Evolutionary conservation across 2,797 vertebrate species (phyloP).

Genomic region (Falco peregrinus): DNA sequence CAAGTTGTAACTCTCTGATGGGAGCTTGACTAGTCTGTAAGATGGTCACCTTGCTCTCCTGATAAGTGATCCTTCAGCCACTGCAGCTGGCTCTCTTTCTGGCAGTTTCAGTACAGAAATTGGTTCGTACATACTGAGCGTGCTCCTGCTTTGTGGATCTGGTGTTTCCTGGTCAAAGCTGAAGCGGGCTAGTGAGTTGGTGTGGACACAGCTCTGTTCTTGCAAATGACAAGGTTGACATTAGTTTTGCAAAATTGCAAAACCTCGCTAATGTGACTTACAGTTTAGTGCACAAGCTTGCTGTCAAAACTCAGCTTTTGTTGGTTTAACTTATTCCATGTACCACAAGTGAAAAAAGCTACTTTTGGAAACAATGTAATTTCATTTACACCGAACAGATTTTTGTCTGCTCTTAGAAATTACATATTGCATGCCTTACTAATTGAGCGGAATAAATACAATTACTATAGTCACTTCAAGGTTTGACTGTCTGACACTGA

Average conservation of each 20-base stretch:
- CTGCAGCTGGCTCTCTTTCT: background rate
- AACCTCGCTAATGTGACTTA: background rate
- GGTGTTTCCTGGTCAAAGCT: background rate
- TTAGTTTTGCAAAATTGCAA: background rate
- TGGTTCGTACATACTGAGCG: accelerated
- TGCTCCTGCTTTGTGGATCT: background rate
- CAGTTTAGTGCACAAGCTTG: background rate
- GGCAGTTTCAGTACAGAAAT: background rate
- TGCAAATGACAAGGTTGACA: background rate
- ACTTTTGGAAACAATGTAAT: background rate
- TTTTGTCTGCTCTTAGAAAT: background rate
- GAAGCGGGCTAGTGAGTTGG: background rate
- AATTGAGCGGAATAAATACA: background rate
- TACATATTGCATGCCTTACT: background rate
- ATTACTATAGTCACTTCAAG: background rate
- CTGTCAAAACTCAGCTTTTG: background rate
- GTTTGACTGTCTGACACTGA: background rate
- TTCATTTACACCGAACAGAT: background rate
- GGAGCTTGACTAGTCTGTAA: background rate
- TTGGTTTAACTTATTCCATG: background rate
- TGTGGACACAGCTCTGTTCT: background rate
- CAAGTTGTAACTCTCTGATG: background rate
- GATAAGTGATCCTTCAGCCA: background rate
- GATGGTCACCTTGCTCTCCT: background rate
- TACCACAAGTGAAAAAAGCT: background rate